phyloP scores from a whole-genome alignment of 2,797 vertebrate genomes.

The Lepilemur ruficaudatus region DNA sequence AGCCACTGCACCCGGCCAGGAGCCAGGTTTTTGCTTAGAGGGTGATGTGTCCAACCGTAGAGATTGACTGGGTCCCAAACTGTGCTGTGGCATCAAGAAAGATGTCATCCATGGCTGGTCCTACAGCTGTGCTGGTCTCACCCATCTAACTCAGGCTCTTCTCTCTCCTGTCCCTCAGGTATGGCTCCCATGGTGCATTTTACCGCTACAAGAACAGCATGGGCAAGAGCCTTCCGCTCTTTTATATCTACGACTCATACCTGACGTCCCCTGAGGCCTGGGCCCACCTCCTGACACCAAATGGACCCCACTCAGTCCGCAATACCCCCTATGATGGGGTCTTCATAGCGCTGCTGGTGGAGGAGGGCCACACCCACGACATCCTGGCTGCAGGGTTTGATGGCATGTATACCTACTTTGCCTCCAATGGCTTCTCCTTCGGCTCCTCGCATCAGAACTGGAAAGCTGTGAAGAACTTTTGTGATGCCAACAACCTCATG shows the following conservation, averaged over 20 bases:
- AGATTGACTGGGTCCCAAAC: neutral
- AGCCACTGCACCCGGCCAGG: no score
- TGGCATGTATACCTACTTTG: slow-evolving; percentile 94
- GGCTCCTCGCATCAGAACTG: slow-evolving; percentile 93
- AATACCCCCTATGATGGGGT: slow-evolving; percentile 90
- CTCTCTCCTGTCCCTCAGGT: slow-evolving; percentile 82
- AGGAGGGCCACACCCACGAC: slow-evolving; percentile 91
- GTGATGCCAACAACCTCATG: slow-evolving; percentile 90
- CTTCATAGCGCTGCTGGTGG: slow-evolving; percentile 90
- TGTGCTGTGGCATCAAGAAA: slow-evolving; percentile 24
- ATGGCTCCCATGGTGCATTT: slow-evolving; percentile 91
- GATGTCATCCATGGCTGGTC: neutral
- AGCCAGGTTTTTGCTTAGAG: neutral
- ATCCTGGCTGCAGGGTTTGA: slow-evolving; percentile 90
- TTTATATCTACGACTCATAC: slow-evolving; percentile 94
- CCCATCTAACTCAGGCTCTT: neutral
- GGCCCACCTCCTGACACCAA: slow-evolving; percentile 89
- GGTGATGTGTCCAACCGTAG: neutral
- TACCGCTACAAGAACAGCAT: slow-evolving; percentile 90
- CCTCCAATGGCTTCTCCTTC: slow-evolving; percentile 94
- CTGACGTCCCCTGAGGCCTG: slow-evolving; percentile 90
- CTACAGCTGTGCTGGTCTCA: neutral
- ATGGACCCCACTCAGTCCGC: slow-evolving; percentile 88
- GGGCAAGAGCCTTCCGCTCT: slow-evolving; percentile 89
- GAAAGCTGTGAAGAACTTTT: slow-evolving; percentile 91